Percentiles rank a stretch among this genome's conserved stretches.
These are phyloP conservation scores for Pilophorus perplexus DNA, from an alignment of 2,888 invertebrate species.

Conservation along the genomic window DNA sequence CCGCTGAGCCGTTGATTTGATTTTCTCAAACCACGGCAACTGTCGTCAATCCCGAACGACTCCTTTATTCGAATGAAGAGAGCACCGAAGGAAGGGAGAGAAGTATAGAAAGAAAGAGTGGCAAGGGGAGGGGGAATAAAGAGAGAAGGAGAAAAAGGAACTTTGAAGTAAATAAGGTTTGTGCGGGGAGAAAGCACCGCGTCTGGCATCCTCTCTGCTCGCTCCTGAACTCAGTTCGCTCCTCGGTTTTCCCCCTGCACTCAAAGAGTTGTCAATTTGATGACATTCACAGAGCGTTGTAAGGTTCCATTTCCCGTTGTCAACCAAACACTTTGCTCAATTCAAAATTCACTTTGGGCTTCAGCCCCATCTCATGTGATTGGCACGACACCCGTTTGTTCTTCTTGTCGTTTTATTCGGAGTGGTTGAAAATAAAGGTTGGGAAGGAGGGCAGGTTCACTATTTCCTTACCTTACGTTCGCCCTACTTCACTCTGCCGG, in stretches of 20 bases:
- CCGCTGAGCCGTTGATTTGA: conserved; percentile 37
- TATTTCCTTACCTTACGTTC: too few relatives aligned
- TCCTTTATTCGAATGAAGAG: conserved; percentile 38
- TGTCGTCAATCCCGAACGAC: conserved; percentile 30
- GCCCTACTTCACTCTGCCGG: too few relatives aligned
- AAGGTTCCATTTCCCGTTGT: conserved; percentile 40
- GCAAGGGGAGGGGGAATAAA: background rate
- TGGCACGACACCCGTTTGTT: conserved; percentile 3
- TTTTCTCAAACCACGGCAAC: conserved; percentile 32
- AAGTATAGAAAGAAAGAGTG: background rate
- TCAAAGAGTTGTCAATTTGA: conserved; percentile 37
- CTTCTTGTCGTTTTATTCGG: conserved; percentile 5
- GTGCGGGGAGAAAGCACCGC: conserved; percentile 32
- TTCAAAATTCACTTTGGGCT: conserved; percentile 37
- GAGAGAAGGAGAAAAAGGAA: conserved; percentile 30
- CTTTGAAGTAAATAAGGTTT: conserved; percentile 40
- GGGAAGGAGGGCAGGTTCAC: too few relatives aligned
- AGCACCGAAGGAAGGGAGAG: conserved; percentile 15
- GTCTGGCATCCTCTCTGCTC: background rate
- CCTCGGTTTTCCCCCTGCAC: conserved; percentile 11
- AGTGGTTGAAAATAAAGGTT: conserved; percentile 8
- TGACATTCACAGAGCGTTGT: conserved; percentile 38
- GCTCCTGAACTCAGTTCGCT: too few relatives aligned
- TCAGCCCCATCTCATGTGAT: conserved; percentile 23
- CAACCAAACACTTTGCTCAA: conserved; percentile 39